These are phyloP conservation scores for Peribatodes rhomboidaria DNA, from an alignment of 2,888 invertebrate species.

Conservation along the genomic window DNA sequence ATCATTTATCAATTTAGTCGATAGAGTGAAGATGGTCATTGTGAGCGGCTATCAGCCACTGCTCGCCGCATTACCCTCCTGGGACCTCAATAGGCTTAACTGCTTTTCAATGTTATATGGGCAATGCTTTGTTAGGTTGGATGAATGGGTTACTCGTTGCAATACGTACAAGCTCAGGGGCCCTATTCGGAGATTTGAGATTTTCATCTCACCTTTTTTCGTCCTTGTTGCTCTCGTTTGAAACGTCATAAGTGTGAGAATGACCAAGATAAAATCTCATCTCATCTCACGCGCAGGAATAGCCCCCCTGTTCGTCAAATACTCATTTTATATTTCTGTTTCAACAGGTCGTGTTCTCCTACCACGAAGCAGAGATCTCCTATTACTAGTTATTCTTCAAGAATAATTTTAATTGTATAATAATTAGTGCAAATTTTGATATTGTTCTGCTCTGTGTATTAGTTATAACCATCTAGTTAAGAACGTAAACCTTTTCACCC, in stretches of 20 bases:
- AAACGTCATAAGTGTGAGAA: too few relatives aligned
- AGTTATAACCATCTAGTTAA: conserved; percentile 56
- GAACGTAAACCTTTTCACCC: conserved; percentile 44
- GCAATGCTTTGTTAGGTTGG: conserved; percentile 1
- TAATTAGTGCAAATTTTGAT: conserved; percentile 75
- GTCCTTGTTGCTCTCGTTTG: too few relatives aligned
- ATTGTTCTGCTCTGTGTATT: conserved; percentile 69
- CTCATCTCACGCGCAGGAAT: too few relatives aligned
- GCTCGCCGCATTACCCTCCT: conserved; percentile 21
- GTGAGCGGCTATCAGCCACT: conserved; percentile 30
- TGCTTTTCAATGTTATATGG: conserved; percentile 23
- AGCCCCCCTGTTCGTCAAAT: too few relatives aligned
- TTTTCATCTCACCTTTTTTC: too few relatives aligned
- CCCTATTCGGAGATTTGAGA: too few relatives aligned
- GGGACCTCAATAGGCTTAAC: conserved; percentile 13
- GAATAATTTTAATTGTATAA: conserved; percentile 67
- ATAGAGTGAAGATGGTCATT: conserved; percentile 49
- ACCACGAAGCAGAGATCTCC: conserved; percentile 78
- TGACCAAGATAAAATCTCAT: too few relatives aligned
- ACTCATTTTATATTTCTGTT: conserved; percentile 40
- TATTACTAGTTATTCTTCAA: conserved; percentile 68
- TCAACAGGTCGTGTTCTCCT: conserved; percentile 61
- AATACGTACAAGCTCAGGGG: too few relatives aligned
- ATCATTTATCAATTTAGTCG: conserved; percentile 66
- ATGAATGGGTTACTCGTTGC: background rate